Conservation (phyloP, 2,888 invertebrate species). For the Cistogaster globosa region DNA sequence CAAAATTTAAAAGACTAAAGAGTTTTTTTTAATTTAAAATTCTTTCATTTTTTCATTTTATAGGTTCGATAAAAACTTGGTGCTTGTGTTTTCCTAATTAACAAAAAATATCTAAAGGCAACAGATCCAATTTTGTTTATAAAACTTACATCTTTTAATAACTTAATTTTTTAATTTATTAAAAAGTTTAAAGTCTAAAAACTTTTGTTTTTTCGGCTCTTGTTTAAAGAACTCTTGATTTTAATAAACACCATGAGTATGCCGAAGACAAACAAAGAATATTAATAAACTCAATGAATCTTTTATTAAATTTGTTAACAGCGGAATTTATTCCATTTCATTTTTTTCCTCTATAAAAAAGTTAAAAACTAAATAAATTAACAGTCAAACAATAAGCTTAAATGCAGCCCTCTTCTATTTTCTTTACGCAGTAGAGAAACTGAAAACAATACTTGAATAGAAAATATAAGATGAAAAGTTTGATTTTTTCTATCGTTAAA, state of each 20-base stretch:
- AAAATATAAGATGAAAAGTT: conserved; percentile 60
- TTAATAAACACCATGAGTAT: conserved; percentile 70
- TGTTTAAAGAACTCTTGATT: conserved; percentile 62
- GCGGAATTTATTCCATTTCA: conserved; percentile 55
- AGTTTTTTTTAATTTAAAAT: too few species aligned
- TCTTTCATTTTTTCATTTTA: too few species aligned
- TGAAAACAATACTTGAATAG: conserved; percentile 55
- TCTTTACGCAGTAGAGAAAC: conserved; percentile 14
- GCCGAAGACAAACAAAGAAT: conserved; percentile 71
- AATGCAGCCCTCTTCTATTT: conserved; percentile 54
- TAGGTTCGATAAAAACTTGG: too few species aligned
- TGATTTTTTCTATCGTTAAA: conserved; percentile 36
- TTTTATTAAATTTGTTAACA: conserved; percentile 69
- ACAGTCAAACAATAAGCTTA: conserved; percentile 71
- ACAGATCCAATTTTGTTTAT: too few species aligned
- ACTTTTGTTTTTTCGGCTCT: conserved; percentile 32
- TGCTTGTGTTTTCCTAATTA: too few species aligned
- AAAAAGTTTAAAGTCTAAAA: not conserved
- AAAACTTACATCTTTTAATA: too few species aligned
- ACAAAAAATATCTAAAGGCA: too few species aligned
- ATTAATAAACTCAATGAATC: conserved; percentile 72
- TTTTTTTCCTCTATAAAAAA: conserved; percentile 41
- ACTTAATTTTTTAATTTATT: too few species aligned
- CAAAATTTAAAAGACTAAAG: too few species aligned
- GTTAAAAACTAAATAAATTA: conserved; percentile 70